phyloP scores from a whole-genome alignment of 2,113 vertebrate genomes.

The Eubucco bourcierii region DNA sequence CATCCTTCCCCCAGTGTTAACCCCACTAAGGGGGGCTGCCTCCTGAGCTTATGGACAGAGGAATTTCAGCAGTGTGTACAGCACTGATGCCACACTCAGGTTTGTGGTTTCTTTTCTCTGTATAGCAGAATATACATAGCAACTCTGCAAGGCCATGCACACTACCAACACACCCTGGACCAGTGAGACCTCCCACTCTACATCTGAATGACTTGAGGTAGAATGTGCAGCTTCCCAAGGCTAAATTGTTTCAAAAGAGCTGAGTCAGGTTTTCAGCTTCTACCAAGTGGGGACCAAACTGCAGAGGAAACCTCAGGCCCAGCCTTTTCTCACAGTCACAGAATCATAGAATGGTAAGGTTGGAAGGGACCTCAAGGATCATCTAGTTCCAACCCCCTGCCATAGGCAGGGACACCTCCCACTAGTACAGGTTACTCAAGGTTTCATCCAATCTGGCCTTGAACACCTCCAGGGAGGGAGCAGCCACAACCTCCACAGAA shows the following conservation, averaged over 20 bases:
- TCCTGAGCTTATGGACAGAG: background rate
- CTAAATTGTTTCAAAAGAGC: background rate
- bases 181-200: background rate
- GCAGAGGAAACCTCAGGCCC: background rate
- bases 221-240: background rate
- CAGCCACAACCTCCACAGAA: too few species aligned
- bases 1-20: background rate
- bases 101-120: background rate
- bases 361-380: too few species aligned
- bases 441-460: too few species aligned
- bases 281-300: rapidly evolving
- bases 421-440: too few species aligned
- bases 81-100: background rate
- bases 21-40: background rate
- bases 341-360: too few species aligned
- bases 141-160: background rate
- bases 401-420: too few species aligned
- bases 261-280: background rate
- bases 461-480: too few species aligned
- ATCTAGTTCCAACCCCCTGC: too few species aligned
- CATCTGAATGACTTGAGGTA: background rate
- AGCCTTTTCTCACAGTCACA: background rate
- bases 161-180: background rate
- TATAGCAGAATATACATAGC: background rate
- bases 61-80: background rate